A percentile compares a stretch with the other conserved stretches of the same genome.
phyloP scores from a whole-genome alignment of 2,113 vertebrate species.

The Microcebus ravelobensis region DNA sequence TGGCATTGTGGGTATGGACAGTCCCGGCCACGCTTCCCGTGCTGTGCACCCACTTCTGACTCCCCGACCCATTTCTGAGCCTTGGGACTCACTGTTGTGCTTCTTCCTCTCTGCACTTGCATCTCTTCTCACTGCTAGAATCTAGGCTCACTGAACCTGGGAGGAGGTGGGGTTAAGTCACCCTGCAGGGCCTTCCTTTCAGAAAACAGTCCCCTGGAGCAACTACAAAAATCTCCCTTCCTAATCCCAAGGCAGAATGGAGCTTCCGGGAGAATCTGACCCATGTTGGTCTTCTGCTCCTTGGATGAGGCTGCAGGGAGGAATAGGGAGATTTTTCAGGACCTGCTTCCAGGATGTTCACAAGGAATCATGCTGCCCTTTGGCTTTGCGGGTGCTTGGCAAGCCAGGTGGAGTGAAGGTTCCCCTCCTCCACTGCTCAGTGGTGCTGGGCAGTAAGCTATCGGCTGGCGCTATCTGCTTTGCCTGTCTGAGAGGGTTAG shows the following conservation, averaged over 20 bases:
- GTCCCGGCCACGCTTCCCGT: rapidly evolving
- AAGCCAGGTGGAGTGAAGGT: neutral
- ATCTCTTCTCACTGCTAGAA: neutral
- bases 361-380: rapidly evolving
- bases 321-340: neutral
- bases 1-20: rapidly evolving
- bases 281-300: neutral
- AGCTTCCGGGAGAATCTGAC: neutral
- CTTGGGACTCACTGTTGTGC: rapidly evolving
- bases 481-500: neutral
- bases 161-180: neutral
- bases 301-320: neutral
- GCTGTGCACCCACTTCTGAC: rapidly evolving
- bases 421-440: neutral
- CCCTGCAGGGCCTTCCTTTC: neutral
- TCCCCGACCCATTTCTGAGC: rapidly evolving
- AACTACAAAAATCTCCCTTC: neutral
- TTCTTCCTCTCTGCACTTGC: rapidly evolving
- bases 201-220: no score
- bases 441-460: no score
- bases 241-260: rapidly evolving
- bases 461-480: neutral
- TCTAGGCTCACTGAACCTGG: neutral
- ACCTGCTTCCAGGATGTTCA: no score
- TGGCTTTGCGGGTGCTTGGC: neutral